A percentile compares a stretch with the other conserved stretches of the same genome.
Evolutionary conservation across 35 echinoderm and acorn worm genomes (phyloP).

Genomic region (Ptychodera flava): DNA sequence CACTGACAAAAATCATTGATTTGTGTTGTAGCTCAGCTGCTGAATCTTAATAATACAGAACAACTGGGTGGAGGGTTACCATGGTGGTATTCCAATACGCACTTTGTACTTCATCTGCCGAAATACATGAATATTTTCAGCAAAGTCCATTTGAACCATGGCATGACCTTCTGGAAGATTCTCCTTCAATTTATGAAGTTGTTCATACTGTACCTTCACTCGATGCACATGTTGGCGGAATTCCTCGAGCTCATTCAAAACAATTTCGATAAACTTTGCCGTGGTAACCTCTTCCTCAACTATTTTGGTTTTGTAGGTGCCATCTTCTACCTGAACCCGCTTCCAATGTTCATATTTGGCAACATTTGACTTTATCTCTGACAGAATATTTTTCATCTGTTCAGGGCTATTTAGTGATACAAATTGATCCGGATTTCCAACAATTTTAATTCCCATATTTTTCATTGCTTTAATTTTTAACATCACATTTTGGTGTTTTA

Average conservation of each 20-base stretch:
- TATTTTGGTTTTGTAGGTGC: conserved; percentile 35
- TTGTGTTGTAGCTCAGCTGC: conserved; percentile 28
- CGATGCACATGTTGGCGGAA: conserved; percentile 40
- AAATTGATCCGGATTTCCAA: too few species aligned
- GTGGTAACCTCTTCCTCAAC: conserved; percentile 11
- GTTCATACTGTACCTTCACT: conserved; percentile 39
- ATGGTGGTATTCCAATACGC: conserved; percentile 53
- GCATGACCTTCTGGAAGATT: conserved; percentile 22
- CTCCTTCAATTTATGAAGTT: conserved; percentile 30
- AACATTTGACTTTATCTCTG: too few species aligned
- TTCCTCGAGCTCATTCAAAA: conserved; percentile 6
- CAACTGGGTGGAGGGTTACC: conserved; percentile 40
- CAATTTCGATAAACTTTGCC: conserved; percentile 41
- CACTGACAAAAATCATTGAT: conserved; percentile 25
- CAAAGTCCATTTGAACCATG: conserved; percentile 64
- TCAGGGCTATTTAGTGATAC: too few species aligned
- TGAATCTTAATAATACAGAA: conserved; percentile 24
- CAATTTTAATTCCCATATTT: too few species aligned
- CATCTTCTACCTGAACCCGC: too few species aligned
- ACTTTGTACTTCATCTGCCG: conserved; percentile 60
- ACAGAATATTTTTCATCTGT: too few species aligned
- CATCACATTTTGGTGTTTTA: conserved; percentile 28
- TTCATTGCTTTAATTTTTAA: conserved; percentile 29
- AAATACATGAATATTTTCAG: conserved; percentile 56
- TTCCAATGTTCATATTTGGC: too few species aligned